Conservation (phyloP, 1,140 invertebrate genomes). For the Spodoptera frugiperda region DNA sequence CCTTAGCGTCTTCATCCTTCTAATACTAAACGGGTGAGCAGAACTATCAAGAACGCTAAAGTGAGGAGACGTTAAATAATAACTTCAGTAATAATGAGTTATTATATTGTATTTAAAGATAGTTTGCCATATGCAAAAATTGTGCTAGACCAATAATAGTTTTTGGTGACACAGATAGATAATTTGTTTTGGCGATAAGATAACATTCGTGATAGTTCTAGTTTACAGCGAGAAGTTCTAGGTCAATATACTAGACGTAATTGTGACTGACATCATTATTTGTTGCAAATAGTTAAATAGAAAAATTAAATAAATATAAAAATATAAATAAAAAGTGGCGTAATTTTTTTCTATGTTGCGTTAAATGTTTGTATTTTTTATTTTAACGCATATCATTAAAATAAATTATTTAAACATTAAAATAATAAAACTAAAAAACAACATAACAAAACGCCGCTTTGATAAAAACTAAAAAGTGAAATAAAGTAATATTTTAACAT, state of each 20-base stretch:
- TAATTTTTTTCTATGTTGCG: no score
- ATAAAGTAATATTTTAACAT: background rate
- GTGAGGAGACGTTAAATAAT: background rate
- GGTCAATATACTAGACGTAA: constrained; percentile 3
- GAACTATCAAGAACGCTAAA: background rate
- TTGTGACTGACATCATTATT: background rate
- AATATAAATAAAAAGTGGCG: no score
- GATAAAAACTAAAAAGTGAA: background rate
- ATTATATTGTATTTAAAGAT: background rate
- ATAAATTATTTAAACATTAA: background rate
- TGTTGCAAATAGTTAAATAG: no score
- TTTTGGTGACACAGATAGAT: constrained; percentile 33
- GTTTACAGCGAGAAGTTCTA: constrained; percentile 13
- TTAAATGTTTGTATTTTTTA: no score
- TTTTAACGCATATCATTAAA: background rate
- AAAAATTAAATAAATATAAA: no score
- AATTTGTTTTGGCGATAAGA: constrained; percentile 33
- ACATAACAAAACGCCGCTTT: background rate
- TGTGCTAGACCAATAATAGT: constrained; percentile 19
- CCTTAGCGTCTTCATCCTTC: no score
- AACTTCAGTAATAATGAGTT: background rate
- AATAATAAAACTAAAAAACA: background rate
- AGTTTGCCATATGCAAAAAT: constrained; percentile 21
- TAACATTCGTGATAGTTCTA: constrained; percentile 28
- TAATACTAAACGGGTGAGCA: no score